Base-by-base conservation (phyloP, 2,888 invertebrate genomes). In the Ophion ventricosus region DNA sequence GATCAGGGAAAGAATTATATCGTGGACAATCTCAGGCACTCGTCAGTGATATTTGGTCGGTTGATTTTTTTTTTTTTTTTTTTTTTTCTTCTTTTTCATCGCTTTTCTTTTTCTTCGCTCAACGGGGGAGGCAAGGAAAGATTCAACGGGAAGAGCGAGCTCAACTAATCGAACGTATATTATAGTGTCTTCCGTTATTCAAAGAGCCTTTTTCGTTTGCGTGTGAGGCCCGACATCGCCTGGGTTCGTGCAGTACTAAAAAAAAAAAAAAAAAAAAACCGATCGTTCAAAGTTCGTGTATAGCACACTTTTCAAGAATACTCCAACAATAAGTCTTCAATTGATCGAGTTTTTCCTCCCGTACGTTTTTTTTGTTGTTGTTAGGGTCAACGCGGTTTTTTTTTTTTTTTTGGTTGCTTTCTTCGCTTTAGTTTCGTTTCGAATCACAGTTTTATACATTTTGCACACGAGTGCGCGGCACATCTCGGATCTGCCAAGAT, bases 1-100 rank as follows among this genome's bases (percentile, higher is more conserved):
- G 69, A 57, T 63, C 49, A 56, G 73, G 63, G 73, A 83, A 80
- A 74, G 63, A 78, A 73, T 70, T 76, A 82, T 83, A 29, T 67
- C 59, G 73, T 74, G 79, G 72, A 83, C 77, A 79, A 84, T 87
- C 83, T 87, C 83, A 86, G 85, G 85, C 86, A 87, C 85, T 86
- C 85, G 83, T 86, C 84, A 84, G 84, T 84, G 84, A 84, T 84
- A 84, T 82, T 84, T 84, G 84, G 84, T 84, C 84, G 72, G 72
- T 82, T 84, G 75, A 76, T 57, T 77, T 57, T 35, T 66, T 63
- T 49, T 66, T 70, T 26, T 29, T 7, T 20, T 66, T 77, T 61
- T 26, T 40, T 66, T 74, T 61, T 54, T 74, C 56, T 66, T 66
- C 14, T 49, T 66, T 70, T 26, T 29, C 5, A 4, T 70, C 61